phyloP scores from a whole-genome alignment of 2,888 invertebrate species.

The Xestoiulus laeticollis region DNA sequence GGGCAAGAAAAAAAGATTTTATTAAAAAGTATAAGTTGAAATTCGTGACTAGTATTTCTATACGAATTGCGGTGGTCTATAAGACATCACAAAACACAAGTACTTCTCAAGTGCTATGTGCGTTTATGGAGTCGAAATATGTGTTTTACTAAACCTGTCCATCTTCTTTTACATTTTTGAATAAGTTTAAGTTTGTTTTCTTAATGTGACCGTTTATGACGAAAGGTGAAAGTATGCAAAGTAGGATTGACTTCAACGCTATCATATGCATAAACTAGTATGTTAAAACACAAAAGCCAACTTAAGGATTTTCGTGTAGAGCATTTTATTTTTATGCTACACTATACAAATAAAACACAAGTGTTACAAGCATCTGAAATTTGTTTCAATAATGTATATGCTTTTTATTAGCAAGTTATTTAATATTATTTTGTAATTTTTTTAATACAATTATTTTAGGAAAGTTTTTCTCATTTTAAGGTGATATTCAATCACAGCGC shows the following conservation, averaged over 20 bases:
- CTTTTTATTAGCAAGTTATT: too few relatives aligned
- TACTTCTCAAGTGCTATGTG: conserved; percentile 5
- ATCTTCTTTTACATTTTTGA: not conserved
- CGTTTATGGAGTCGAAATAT: not conserved
- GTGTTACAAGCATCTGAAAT: too few relatives aligned
- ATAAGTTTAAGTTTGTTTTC: not conserved
- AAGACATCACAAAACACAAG: not conserved
- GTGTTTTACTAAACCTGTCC: not conserved
- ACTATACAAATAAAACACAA: too few relatives aligned
- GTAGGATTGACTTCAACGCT: not conserved
- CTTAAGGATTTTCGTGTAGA: too few relatives aligned
- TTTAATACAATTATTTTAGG: too few relatives aligned
- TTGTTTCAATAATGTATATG: too few relatives aligned
- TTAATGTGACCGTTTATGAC: not conserved
- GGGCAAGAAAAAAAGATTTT: not conserved
- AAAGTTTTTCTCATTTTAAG: too few relatives aligned
- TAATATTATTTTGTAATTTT: too few relatives aligned
- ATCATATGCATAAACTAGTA: not conserved
- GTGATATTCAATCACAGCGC: too few relatives aligned
- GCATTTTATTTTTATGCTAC: too few relatives aligned
- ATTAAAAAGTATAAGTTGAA: conserved; percentile 27
- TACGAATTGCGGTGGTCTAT: not conserved
- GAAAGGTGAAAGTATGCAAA: not conserved
- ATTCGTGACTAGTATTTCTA: conserved; percentile 10
- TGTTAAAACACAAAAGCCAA: too few relatives aligned